Evolutionary conservation across 2,797 vertebrate species (phyloP).

Genomic region (Buphagus erythrorhynchus): DNA sequence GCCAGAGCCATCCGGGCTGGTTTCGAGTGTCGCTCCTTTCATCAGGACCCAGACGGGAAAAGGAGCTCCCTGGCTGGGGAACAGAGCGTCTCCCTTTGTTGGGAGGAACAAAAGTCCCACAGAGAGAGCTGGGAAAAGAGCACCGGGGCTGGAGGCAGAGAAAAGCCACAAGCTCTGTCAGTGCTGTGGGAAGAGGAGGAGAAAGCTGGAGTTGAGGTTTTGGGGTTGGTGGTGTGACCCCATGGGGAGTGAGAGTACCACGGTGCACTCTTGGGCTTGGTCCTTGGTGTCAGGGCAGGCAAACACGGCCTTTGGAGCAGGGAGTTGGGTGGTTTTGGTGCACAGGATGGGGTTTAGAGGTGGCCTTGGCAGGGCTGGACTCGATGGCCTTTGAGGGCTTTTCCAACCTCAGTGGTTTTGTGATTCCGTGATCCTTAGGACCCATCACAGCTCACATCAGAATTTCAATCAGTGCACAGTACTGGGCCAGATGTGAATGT

Average conservation of each 20-base stretch:
- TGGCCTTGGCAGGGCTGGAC: not conserved
- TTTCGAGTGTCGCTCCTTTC: constrained; percentile 19
- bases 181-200: not conserved
- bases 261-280: not conserved
- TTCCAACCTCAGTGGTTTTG: not conserved
- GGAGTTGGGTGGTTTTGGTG: fast-evolving
- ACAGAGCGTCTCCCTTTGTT: not conserved
- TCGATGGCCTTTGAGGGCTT: fast-evolving
- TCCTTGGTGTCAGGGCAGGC: not conserved
- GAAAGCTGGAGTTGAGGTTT: not conserved
- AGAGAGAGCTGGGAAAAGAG: not conserved
- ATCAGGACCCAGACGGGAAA: not conserved
- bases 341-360: fast-evolving
- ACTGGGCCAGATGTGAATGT: fast-evolving
- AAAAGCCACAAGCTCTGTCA: not conserved
- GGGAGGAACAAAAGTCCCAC: not conserved
- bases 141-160: not conserved
- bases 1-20: not conserved
- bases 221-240: not conserved
- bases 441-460: fast-evolving
- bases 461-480: not conserved
- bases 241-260: fast-evolving
- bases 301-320: not conserved
- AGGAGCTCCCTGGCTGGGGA: constrained; percentile 6
- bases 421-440: not conserved